These are phyloP conservation scores for Craseonycteris thonglongyai DNA, from an alignment of 2,113 vertebrate genomes.

Conservation along the genomic window DNA sequence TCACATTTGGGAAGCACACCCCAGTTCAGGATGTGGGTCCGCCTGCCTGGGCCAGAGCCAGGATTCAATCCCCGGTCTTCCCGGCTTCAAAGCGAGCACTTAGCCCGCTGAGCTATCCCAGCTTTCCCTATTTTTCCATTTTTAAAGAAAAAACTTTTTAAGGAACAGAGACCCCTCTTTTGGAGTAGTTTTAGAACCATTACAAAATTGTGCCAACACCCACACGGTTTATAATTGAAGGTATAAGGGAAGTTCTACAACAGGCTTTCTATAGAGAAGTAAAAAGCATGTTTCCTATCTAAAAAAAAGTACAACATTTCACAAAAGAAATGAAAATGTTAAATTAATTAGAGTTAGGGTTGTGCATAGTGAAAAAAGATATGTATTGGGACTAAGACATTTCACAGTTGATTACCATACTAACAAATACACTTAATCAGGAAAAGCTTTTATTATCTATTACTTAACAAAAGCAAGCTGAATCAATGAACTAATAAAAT, in stretches of 20 bases:
- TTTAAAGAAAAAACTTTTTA: neutral
- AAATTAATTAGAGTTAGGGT: neutral
- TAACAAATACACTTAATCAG: neutral
- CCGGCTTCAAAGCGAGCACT: no score
- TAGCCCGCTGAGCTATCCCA: no score
- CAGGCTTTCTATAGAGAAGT: neutral
- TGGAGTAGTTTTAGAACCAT: neutral
- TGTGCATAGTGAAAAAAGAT: neutral
- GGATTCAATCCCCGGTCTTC: no score
- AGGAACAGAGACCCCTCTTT: neutral
- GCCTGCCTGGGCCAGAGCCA: no score
- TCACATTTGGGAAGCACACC: no score
- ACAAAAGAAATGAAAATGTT: slow-evolving; percentile 20
- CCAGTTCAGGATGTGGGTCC: no score
- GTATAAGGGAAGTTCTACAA: neutral
- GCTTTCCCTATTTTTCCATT: no score
- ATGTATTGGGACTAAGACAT: neutral
- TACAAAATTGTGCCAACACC: neutral
- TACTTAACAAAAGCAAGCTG: neutral
- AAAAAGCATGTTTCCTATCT: neutral
- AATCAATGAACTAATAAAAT: slow-evolving; percentile 21
- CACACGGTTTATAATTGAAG: slow-evolving; percentile 5
- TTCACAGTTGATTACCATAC: neutral
- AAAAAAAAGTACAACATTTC: neutral
- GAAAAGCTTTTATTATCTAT: neutral